Percentiles rank a stretch among this genome's conserved stretches.
Evolutionary conservation across 2,797 vertebrate species (phyloP).

Genomic region (Labeo calbasu): DNA sequence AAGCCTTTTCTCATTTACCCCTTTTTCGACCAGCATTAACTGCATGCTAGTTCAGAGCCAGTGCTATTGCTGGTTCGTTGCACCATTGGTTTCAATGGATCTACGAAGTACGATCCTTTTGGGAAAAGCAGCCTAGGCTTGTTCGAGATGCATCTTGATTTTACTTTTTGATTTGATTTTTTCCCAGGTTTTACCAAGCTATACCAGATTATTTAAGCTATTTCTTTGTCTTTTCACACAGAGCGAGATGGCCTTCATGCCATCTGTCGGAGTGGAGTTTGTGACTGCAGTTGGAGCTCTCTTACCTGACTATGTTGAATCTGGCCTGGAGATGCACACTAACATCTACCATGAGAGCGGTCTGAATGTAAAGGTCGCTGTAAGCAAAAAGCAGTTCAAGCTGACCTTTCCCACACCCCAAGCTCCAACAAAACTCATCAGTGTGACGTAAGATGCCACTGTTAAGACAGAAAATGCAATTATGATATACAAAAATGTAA

Average conservation of each 20-base stretch:
- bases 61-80: too few relatives aligned
- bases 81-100: too few relatives aligned
- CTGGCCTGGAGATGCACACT: conserved; percentile 87
- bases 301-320: conserved; percentile 85
- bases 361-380: conserved; percentile 79
- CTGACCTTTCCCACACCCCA: conserved; percentile 84
- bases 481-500: background rate
- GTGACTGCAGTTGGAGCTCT: conserved; percentile 83
- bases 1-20: background rate
- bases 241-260: conserved; percentile 81
- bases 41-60: too few relatives aligned
- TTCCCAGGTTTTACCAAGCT: background rate
- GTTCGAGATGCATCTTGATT: too few relatives aligned
- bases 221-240: conserved; percentile 53
- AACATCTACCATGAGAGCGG: conserved; percentile 90
- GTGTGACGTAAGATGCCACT: conserved; percentile 79
- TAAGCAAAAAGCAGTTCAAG: conserved; percentile 79
- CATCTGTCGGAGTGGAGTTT: conserved; percentile 88
- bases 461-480: background rate
- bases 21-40: too few relatives aligned
- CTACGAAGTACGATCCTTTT: too few relatives aligned
- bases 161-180: too few relatives aligned
- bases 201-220: background rate
- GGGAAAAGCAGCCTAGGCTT: too few relatives aligned
- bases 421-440: conserved; percentile 82